Conservation (phyloP, 2,888 invertebrate species). For the Ommatoiulus sabulosus region DNA sequence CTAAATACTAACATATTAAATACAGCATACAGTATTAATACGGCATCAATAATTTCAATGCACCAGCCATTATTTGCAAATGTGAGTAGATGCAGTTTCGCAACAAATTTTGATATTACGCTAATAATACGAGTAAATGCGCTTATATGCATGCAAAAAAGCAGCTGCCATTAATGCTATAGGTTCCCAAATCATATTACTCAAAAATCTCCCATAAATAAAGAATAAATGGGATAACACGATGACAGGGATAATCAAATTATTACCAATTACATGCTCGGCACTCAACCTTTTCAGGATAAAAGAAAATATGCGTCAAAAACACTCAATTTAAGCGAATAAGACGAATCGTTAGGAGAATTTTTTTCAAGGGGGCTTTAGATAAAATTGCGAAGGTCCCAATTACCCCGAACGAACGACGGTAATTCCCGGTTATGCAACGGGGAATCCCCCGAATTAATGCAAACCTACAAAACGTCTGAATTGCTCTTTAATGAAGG, state of each 20-base stretch:
- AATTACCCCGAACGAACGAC: neutral
- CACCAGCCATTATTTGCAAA: too few species aligned
- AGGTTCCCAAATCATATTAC: neutral
- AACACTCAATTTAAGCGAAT: neutral
- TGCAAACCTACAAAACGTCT: neutral
- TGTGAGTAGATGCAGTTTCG: too few species aligned
- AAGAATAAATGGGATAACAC: constrained; percentile 31
- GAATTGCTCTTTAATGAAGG: neutral
- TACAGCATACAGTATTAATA: too few species aligned
- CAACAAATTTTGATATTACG: neutral
- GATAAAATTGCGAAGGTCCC: neutral
- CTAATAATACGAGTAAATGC: neutral
- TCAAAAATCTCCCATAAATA: constrained; percentile 16
- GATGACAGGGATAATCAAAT: constrained; percentile 36
- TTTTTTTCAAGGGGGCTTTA: neutral
- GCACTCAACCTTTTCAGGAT: neutral
- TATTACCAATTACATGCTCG: neutral
- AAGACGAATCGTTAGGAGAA: neutral
- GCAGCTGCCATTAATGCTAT: neutral
- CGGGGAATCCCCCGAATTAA: constrained; percentile 4
- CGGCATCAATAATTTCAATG: too few species aligned
- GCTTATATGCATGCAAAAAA: neutral
- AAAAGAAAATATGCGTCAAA: neutral
- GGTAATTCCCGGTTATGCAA: neutral
- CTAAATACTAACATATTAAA: too few species aligned